These are phyloP conservation scores for Tortrix viridana DNA, from an alignment of 2,888 invertebrate genomes.

Conservation along the genomic window DNA sequence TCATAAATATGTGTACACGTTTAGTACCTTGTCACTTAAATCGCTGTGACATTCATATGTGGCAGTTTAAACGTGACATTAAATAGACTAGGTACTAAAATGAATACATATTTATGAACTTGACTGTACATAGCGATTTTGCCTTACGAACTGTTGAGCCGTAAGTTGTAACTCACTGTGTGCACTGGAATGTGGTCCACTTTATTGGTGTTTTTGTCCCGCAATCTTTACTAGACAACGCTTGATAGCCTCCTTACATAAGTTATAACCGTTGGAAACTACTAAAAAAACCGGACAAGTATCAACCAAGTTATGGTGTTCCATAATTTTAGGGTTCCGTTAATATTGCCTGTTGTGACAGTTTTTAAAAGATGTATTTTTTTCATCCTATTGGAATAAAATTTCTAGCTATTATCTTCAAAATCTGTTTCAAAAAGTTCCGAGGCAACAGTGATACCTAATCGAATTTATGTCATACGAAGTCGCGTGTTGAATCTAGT, in stretches of 20 bases:
- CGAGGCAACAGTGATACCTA: too few species aligned
- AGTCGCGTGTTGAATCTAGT: neutral
- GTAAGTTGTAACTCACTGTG: conserved; percentile 16
- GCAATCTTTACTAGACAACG: conserved; percentile 19
- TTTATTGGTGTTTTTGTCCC: conserved; percentile 21
- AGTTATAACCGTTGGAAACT: conserved; percentile 17
- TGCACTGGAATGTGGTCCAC: conserved; percentile 19
- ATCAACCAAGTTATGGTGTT: conserved; percentile 1
- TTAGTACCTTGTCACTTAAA: too few species aligned
- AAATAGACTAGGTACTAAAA: too few species aligned
- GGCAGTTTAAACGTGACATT: too few species aligned
- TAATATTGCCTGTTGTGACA: neutral
- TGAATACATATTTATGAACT: too few species aligned
- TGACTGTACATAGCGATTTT: neutral
- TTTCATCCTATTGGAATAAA: too few species aligned
- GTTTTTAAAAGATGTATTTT: too few species aligned
- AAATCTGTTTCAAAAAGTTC: too few species aligned
- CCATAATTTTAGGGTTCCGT: conserved; percentile 6
- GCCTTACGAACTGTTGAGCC: conserved; percentile 7
- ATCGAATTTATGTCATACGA: too few species aligned
- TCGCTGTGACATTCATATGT: too few species aligned
- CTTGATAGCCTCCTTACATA: conserved; percentile 16
- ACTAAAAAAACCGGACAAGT: conserved; percentile 23
- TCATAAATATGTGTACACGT: too few species aligned
- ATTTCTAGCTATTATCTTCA: too few species aligned